A percentile compares a stretch with the other conserved stretches of the same genome.
phyloP scores from a whole-genome alignment of 2,113 vertebrate species.

The Rhadina sibilatrix region DNA sequence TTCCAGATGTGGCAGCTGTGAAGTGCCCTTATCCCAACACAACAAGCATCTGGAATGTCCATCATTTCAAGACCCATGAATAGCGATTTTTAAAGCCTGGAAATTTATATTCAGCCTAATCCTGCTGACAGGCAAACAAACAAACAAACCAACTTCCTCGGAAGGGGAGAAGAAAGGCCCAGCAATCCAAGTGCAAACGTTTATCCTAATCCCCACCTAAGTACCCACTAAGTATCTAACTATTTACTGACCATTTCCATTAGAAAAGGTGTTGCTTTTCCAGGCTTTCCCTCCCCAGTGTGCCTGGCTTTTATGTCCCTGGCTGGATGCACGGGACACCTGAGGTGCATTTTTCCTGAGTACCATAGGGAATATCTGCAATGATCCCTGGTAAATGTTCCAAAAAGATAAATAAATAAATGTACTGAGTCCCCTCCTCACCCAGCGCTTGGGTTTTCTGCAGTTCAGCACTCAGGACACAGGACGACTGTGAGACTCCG shows the following conservation, averaged over 20 bases:
- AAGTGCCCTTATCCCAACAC: slow-evolving; percentile 4
- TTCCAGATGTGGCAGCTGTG: neutral
- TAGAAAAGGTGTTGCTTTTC: slow-evolving; percentile 45
- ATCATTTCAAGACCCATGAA: slow-evolving; percentile 15
- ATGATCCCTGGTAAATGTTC: neutral
- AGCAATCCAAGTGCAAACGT: slow-evolving; percentile 9
- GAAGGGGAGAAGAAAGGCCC: slow-evolving; percentile 15
- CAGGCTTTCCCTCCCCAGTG: neutral
- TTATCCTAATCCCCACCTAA: slow-evolving; percentile 49
- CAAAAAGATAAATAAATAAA: neutral
- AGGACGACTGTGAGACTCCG: neutral
- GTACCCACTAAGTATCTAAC: slow-evolving; percentile 46
- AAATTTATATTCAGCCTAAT: slow-evolving; percentile 31
- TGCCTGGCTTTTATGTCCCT: neutral
- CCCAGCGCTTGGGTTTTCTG: slow-evolving; percentile 74
- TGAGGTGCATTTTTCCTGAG: neutral
- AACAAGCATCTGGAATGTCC: neutral
- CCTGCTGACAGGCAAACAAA: slow-evolving; percentile 50
- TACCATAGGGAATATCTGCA: neutral
- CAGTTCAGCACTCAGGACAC: slow-evolving; percentile 71
- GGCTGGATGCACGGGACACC: neutral
- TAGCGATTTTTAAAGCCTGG: slow-evolving; percentile 40
- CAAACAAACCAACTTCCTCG: slow-evolving; percentile 61
- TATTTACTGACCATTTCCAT: slow-evolving; percentile 49
- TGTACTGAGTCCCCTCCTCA: slow-evolving; percentile 58